These are phyloP conservation scores for Leptinotarsa texana DNA, from an alignment of 1,140 invertebrate genomes.

Conservation along the genomic window DNA sequence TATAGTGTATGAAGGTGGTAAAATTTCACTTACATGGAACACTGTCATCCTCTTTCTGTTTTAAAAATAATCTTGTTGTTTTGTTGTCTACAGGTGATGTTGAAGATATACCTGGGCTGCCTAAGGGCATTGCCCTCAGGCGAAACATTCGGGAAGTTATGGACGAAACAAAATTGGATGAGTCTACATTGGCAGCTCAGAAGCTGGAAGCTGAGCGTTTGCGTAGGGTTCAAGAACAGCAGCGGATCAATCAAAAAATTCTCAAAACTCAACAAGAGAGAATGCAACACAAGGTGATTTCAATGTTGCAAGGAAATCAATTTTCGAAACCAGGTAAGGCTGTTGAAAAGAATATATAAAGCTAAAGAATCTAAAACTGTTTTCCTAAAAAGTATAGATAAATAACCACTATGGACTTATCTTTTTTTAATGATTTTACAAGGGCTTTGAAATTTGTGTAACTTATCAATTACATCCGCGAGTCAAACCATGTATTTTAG, in stretches of 20 bases:
- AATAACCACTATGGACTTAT: too few species aligned
- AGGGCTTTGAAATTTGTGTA: too few species aligned
- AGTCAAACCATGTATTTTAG: too few species aligned
- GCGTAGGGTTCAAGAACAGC: slow-evolving; percentile 80
- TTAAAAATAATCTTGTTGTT: too few species aligned
- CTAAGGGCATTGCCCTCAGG: slow-evolving; percentile 70
- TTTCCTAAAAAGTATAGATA: too few species aligned
- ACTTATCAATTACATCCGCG: too few species aligned
- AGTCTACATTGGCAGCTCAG: slow-evolving; percentile 88
- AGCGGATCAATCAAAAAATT: slow-evolving; percentile 73
- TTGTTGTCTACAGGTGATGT: slow-evolving; percentile 21
- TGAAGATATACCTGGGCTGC: slow-evolving; percentile 43
- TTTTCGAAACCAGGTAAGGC: slow-evolving; percentile 54
- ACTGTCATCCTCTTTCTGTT: too few species aligned
- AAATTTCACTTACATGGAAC: too few species aligned
- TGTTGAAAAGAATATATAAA: background rate
- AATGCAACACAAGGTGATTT: slow-evolving; percentile 71
- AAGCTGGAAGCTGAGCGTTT: slow-evolving; percentile 88
- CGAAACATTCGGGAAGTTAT: slow-evolving; percentile 90
- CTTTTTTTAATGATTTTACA: too few species aligned
- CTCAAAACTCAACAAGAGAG: slow-evolving; percentile 72
- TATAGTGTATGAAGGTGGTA: too few species aligned
- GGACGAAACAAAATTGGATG: slow-evolving; percentile 88
- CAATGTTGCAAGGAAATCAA: slow-evolving; percentile 68
- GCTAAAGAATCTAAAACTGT: background rate